Conservation (phyloP, 1,140 invertebrate species). For the Hylaeus anthracinus region DNA sequence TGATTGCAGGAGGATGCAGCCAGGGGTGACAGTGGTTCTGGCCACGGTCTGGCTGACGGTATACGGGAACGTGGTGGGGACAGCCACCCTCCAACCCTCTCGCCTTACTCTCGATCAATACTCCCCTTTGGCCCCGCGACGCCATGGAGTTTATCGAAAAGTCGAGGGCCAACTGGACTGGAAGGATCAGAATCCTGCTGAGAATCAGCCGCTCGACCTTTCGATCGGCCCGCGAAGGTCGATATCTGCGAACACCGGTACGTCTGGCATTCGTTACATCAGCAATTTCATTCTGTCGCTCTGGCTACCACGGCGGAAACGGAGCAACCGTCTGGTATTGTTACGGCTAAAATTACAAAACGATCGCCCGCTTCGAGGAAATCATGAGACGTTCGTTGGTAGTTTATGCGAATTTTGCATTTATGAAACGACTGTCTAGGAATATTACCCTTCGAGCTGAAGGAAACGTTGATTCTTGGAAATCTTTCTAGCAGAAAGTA, state of each 20-base stretch:
- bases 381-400: too few species aligned
- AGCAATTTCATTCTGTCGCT: slow-evolving; percentile 52
- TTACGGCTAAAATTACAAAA: too few species aligned
- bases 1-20: slow-evolving; percentile 76
- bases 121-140: slow-evolving; percentile 70
- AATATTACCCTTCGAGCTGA: too few species aligned
- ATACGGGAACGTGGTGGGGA: slow-evolving; percentile 66
- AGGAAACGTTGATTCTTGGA: too few species aligned
- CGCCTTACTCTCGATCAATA: slow-evolving; percentile 76
- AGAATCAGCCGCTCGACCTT: slow-evolving; percentile 49
- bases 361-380: too few species aligned
- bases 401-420: too few species aligned
- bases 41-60: slow-evolving; percentile 72
- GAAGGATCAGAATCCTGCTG: slow-evolving; percentile 43
- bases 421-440: too few species aligned
- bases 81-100: slow-evolving; percentile 59
- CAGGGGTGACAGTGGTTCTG: slow-evolving; percentile 73
- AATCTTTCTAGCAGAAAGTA: too few species aligned
- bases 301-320: slow-evolving; percentile 20
- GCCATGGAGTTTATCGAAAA: slow-evolving; percentile 59
- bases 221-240: slow-evolving; percentile 47
- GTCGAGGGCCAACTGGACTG: slow-evolving; percentile 27
- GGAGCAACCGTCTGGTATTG: slow-evolving; percentile 2
- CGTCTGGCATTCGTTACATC: slow-evolving; percentile 37
- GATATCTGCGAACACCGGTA: slow-evolving; percentile 20